Conservation (phyloP, 2,888 invertebrate genomes). For the Scaptomyza caliginosa region DNA sequence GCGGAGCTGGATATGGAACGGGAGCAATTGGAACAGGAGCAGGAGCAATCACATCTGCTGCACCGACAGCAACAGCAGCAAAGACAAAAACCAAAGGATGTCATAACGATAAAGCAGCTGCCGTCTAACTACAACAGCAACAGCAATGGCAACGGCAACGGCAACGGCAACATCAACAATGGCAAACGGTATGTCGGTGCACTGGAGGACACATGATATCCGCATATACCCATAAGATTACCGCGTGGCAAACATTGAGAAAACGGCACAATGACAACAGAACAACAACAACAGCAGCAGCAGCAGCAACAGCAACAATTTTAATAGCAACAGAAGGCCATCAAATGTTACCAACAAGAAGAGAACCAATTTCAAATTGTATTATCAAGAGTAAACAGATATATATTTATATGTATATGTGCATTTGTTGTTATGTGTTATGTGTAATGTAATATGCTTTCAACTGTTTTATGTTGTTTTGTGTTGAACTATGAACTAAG, state of each 20-base stretch:
- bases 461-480: conserved; percentile 14
- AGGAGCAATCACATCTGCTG: conserved; percentile 31
- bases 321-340: conserved; percentile 13
- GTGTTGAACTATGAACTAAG: neutral
- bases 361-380: conserved; percentile 54
- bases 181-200: conserved; percentile 54
- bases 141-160: conserved; percentile 28
- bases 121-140: conserved; percentile 52
- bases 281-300: neutral
- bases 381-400: conserved; percentile 14
- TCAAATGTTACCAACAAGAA: conserved; percentile 31
- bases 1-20: conserved; percentile 17
- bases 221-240: conserved; percentile 69
- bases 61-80: conserved; percentile 42
- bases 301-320: neutral
- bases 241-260: conserved; percentile 69
- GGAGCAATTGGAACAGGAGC: conserved; percentile 33
- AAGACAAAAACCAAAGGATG: conserved; percentile 76
- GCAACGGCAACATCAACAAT: conserved; percentile 38
- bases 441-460: conserved; percentile 12
- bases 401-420: conserved; percentile 3
- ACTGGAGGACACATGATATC: conserved; percentile 71
- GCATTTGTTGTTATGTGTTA: conserved; percentile 12
- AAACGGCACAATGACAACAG: neutral
- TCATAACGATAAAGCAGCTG: conserved; percentile 77